A percentile compares a stretch with the other conserved stretches of the same genome.
Evolutionary conservation across 2,113 vertebrate genomes (phyloP).

Genomic region (Psilopsiagon aymara): DNA sequence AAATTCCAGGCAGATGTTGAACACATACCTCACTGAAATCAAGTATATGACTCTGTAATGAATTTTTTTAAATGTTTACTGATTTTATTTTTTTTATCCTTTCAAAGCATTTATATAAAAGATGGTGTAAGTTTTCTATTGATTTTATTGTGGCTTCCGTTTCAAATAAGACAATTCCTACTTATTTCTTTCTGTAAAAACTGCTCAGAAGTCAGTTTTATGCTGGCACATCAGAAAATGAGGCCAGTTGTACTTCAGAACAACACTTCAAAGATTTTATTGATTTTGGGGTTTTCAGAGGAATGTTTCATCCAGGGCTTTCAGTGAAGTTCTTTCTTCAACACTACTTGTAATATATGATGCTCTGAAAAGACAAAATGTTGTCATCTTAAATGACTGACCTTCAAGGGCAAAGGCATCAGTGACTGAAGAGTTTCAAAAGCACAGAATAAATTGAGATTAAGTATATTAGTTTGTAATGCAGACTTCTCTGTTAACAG

Average conservation of each 20-base stretch:
- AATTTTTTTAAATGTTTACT: background rate
- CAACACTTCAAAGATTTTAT: constrained; percentile 63
- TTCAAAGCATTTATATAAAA: background rate
- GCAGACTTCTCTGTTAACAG: background rate
- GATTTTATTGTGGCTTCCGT: background rate
- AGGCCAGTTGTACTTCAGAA: constrained; percentile 52
- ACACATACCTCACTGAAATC: background rate
- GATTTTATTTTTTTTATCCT: background rate
- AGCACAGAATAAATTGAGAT: background rate
- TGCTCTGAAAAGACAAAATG: constrained; percentile 47
- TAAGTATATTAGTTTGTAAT: background rate
- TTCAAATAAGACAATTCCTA: constrained; percentile 4
- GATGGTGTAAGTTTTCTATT: background rate
- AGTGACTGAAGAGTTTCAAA: background rate
- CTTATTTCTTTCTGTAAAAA: constrained; percentile 2
- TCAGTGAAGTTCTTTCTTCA: constrained; percentile 17
- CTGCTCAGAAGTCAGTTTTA: constrained; percentile 41
- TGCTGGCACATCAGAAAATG: constrained; percentile 50
- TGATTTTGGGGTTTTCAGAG: constrained; percentile 48
- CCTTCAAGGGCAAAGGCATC: background rate
- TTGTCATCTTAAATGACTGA: constrained; percentile 44
- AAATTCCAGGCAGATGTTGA: background rate
- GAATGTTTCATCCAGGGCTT: constrained; percentile 43
- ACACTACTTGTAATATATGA: background rate
- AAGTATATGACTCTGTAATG: background rate